phyloP scores from a whole-genome alignment of 30 jellyfish, hydroid and myxozoan genomes.

The Hydractinia echinata region DNA sequence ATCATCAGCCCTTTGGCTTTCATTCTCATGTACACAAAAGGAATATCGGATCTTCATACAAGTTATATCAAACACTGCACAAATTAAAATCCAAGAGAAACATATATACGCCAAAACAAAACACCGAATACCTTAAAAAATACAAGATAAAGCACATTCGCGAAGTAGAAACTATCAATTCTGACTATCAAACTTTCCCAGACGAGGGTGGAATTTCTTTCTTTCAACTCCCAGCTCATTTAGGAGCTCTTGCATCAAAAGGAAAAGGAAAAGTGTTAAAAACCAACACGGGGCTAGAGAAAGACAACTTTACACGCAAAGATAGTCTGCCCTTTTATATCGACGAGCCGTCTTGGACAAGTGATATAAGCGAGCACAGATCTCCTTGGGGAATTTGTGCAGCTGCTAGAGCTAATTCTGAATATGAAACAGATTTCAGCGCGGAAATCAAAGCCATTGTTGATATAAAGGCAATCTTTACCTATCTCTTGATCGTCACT shows the following conservation, averaged over 20 bases:
- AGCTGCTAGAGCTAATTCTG: conserved; percentile 43
- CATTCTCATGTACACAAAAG: conserved; percentile 66
- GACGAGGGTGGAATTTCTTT: conserved; percentile 1
- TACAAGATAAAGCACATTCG: background rate
- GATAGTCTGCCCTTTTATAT: background rate
- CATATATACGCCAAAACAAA: background rate
- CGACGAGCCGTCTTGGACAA: conserved; percentile 15
- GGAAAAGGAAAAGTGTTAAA: background rate
- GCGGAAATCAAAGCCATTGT: conserved; percentile 57
- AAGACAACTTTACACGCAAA: background rate
- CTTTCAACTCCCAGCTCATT: conserved; percentile 22
- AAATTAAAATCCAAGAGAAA: background rate
- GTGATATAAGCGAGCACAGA: background rate
- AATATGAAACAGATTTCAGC: conserved; percentile 36
- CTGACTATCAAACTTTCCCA: conserved; percentile 12
- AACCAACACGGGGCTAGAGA: background rate
- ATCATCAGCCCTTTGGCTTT: conserved; percentile 33
- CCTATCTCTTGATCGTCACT: conserved; percentile 61
- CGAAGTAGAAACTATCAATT: background rate
- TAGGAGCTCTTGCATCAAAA: background rate
- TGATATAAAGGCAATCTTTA: conserved; percentile 55
- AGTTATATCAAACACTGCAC: background rate
- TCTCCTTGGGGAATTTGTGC: conserved; percentile 76
- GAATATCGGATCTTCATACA: background rate
- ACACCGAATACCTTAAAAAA: background rate